phyloP scores from a whole-genome alignment of 2,113 vertebrate species.

The Ceyx margarethae region DNA sequence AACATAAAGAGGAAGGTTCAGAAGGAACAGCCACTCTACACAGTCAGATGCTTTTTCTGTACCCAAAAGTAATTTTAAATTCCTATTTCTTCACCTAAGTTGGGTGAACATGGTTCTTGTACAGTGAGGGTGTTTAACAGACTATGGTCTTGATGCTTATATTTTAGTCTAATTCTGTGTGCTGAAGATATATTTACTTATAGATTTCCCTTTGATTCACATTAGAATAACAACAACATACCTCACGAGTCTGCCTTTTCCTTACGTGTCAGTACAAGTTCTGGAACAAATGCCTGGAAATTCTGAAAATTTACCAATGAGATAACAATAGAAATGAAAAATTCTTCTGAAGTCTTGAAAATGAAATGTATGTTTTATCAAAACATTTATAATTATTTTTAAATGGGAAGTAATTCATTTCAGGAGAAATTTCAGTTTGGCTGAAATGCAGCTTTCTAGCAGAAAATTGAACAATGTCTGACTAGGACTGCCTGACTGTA shows the following conservation, averaged over 20 bases:
- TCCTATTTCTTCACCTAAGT: neutral
- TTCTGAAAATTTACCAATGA: neutral
- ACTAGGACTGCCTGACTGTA: neutral
- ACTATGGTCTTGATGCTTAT: neutral
- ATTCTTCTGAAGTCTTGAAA: neutral
- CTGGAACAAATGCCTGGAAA: neutral
- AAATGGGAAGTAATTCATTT: neutral
- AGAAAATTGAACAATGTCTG: neutral
- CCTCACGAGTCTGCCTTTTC: neutral
- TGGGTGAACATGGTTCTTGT: neutral
- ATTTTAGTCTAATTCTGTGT: neutral
- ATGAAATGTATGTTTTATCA: neutral
- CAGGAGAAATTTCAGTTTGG: neutral
- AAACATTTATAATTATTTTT: neutral
- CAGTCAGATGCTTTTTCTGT: conserved; percentile 1
- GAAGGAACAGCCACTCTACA: neutral
- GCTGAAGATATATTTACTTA: neutral
- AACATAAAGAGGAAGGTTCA: neutral
- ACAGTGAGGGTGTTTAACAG: neutral
- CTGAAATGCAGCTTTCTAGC: neutral
- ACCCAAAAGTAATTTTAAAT: neutral
- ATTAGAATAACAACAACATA: neutral
- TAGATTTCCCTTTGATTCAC: neutral
- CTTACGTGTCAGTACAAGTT: neutral
- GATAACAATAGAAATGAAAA: conserved; percentile 5